Conservation (phyloP, 2,113 vertebrate species). For the Miniopterus natalensis region DNA sequence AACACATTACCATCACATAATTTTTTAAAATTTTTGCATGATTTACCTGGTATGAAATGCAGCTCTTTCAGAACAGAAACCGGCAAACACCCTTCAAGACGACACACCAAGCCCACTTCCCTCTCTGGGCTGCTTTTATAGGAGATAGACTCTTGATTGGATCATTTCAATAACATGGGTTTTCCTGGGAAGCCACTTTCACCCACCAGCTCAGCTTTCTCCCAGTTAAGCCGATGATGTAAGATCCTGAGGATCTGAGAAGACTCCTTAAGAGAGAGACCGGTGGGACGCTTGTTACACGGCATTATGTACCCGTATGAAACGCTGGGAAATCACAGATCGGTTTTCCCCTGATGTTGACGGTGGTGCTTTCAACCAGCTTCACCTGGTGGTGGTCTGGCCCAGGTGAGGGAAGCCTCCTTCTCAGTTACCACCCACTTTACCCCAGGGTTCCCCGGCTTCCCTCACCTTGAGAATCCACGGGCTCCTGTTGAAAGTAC, state of each 20-base stretch:
- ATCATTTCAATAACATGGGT: background rate
- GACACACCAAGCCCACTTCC: background rate
- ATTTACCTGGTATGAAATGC: background rate
- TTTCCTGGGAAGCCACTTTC: background rate
- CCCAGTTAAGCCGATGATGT: background rate
- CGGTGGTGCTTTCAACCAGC: background rate
- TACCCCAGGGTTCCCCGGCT: background rate
- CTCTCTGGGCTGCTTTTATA: background rate
- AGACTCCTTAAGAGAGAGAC: background rate
- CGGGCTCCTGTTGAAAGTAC: background rate
- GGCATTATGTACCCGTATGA: background rate
- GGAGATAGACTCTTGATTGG: background rate
- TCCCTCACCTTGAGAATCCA: background rate
- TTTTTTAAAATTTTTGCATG: background rate
- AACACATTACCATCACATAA: background rate
- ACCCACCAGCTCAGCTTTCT: background rate
- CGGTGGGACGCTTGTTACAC: background rate
- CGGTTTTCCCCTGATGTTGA: background rate
- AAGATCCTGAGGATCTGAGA: background rate
- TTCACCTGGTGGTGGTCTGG: background rate
- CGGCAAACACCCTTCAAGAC: background rate
- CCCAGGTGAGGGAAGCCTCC: background rate
- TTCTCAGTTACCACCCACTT: background rate
- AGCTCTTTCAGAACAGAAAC: background rate
- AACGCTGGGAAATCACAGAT: background rate